Base-by-base conservation (phyloP, 1,140 invertebrate species). In the Harlomillsia oculata region DNA sequence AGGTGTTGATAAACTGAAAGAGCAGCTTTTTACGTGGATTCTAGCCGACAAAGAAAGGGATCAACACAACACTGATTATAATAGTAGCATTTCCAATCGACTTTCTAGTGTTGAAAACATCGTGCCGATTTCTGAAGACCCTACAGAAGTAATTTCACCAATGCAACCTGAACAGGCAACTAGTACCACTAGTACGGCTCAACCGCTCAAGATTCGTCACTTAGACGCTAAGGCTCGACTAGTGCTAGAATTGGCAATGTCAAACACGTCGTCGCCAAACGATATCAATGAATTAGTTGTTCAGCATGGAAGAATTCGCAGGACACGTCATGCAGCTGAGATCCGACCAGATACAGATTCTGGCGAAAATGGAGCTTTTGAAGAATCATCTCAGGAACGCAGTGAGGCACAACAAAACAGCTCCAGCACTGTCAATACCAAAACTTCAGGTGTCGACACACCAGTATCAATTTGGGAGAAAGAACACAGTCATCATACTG, bases 361-460 rank as follows among this genome's bases (percentile, higher is more conserved):
- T n/a, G 59, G 56, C 26, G 59, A 59, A 57, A 62, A 65, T 34
- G 63, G 81, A 30, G 81, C 82, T 44, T 77, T 78, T 53, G 75
- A 77, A 0, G 75, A 75, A 34, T 74, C 82, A 63, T 72, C 72
- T 69, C 80, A 50, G 8, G 60, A 57, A 26, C 5, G 23, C 5
- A 37, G 78, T 56, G 75, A 75, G 0, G 70, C 70, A 3, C 66
- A 83, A 2, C 81, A 80, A 66, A 77, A 76, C 3, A 53, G 54
- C 34, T 36, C 34, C 5, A 78, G 76, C 5, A 53, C 52, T 34
- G 32, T 30, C 9, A 78, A 81, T 59, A 82, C 83, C 62, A 77
- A 78, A 69, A 81, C 80, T 52, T 5, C 14, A 9, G 5, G 28
- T 20, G 28, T 2, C 2, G 20, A 48, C 30, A 54, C 56, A 29